Conservation (phyloP, 2,888 invertebrate species). For the Mesorhabditis spiculigera region DNA sequence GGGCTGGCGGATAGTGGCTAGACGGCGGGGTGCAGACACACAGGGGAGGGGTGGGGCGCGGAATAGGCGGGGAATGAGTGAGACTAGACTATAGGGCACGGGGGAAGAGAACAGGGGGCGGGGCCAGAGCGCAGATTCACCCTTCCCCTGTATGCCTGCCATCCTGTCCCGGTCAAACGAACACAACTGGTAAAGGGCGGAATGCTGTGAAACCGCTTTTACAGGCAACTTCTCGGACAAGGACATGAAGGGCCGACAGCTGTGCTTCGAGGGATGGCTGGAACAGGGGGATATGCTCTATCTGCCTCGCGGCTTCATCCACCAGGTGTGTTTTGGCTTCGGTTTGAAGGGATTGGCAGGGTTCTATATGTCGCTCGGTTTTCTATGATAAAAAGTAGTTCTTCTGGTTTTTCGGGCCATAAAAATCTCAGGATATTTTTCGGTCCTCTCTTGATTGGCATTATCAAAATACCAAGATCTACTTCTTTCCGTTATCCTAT, state of each 20-base stretch:
- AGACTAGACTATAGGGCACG: too few species aligned
- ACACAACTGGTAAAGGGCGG: too few species aligned
- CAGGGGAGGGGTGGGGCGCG: not conserved
- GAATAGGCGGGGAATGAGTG: not conserved
- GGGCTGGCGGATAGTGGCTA: not conserved
- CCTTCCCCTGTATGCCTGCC: too few species aligned
- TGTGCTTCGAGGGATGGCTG: constrained; percentile 51
- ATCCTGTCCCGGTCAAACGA: not conserved
- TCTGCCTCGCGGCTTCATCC: constrained; percentile 73
- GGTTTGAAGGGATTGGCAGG: not conserved
- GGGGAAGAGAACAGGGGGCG: too few species aligned
- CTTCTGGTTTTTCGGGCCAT: too few species aligned
- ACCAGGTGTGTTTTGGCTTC: constrained; percentile 59
- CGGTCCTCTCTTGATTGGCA: too few species aligned
- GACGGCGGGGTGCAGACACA: not conserved
- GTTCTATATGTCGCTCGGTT: not conserved
- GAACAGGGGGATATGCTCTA: constrained; percentile 75
- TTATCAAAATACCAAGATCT: too few species aligned
- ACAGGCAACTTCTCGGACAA: constrained; percentile 62
- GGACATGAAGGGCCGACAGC: constrained; percentile 35
- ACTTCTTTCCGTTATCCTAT: too few species aligned
- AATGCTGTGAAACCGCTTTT: constrained; percentile 29
- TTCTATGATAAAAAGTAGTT: too few species aligned
- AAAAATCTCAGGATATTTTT: too few species aligned
- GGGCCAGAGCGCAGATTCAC: too few species aligned